phyloP scores from a whole-genome alignment of 2,797 vertebrate species.

The Xiphophorus birchmanni region DNA sequence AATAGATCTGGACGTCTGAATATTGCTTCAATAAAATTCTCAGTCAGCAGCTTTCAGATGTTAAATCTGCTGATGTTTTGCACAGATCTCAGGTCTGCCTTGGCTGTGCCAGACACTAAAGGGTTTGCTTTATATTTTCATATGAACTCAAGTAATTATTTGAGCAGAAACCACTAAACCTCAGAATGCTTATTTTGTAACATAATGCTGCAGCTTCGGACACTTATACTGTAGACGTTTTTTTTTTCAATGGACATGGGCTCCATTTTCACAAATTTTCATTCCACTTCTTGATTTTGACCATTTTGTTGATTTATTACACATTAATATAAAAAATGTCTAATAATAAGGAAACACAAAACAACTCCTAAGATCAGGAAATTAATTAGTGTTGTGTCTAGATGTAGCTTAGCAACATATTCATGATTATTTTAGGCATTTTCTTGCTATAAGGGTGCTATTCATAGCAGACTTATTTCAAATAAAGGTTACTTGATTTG shows the following conservation, averaged over 20 bases:
- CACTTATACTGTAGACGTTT: neutral
- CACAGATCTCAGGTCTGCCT: neutral
- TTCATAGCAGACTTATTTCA: neutral
- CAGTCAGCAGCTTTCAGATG: neutral
- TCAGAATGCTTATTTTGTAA: slow-evolving; percentile 4
- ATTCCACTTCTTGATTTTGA: neutral
- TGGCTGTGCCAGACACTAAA: slow-evolving; percentile 1
- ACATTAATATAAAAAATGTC: neutral
- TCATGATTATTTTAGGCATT: neutral
- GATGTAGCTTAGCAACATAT: neutral
- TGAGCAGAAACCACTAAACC: slow-evolving; percentile 8
- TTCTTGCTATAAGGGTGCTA: neutral
- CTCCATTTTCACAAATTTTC: neutral
- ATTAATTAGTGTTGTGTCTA: neutral
- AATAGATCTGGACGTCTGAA: neutral
- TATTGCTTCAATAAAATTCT: neutral
- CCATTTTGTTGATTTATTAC: neutral
- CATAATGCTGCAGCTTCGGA: neutral
- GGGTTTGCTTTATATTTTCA: neutral
- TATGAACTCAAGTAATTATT: slow-evolving; percentile 5
- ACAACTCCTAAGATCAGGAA: neutral
- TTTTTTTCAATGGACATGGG: neutral
- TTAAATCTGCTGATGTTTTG: slow-evolving; percentile 8
- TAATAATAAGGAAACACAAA: neutral
- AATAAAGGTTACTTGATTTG: neutral